Conservation (phyloP, 2,797 vertebrate genomes). For the Cichlasoma orientale region DNA sequence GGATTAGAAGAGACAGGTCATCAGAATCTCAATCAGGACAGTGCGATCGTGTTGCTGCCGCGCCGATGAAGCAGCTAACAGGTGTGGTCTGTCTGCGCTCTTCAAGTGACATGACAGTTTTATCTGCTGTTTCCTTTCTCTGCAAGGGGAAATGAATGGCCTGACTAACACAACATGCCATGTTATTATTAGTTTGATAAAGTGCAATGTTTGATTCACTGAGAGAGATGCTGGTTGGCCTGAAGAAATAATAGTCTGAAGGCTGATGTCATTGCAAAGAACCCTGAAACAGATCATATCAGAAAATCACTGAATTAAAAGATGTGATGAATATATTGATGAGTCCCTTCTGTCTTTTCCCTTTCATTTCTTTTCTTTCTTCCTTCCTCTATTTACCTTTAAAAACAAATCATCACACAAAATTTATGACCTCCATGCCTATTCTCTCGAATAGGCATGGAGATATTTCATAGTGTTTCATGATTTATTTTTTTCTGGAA, state of each 20-base stretch:
- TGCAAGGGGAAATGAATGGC: constrained; percentile 45
- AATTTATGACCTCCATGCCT: neutral
- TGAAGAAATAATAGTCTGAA: neutral
- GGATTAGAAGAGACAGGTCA: constrained; percentile 62
- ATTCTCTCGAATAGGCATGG: neutral
- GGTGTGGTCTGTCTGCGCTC: constrained; percentile 21
- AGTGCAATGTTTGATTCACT: constrained; percentile 42
- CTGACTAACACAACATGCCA: constrained; percentile 42
- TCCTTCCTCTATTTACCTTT: neutral
- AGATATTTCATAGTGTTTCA: neutral
- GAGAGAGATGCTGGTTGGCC: constrained; percentile 5
- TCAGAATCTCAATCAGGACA: constrained; percentile 51
- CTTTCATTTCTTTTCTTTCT: neutral
- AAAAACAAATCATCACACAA: neutral
- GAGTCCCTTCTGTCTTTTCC: neutral
- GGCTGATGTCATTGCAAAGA: constrained; percentile 7
- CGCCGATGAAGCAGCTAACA: constrained; percentile 42
- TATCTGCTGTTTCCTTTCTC: constrained; percentile 48
- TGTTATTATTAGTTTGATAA: constrained; percentile 62
- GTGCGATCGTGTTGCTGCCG: constrained; percentile 23
- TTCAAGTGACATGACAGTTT: constrained; percentile 46
- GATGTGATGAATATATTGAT: neutral
- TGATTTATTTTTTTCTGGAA: neutral
- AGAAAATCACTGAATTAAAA: neutral
- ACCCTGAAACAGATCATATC: neutral